Evolutionary conservation across 2,113 vertebrate species (phyloP).

Genomic region (Gobiocypris rarus): DNA sequence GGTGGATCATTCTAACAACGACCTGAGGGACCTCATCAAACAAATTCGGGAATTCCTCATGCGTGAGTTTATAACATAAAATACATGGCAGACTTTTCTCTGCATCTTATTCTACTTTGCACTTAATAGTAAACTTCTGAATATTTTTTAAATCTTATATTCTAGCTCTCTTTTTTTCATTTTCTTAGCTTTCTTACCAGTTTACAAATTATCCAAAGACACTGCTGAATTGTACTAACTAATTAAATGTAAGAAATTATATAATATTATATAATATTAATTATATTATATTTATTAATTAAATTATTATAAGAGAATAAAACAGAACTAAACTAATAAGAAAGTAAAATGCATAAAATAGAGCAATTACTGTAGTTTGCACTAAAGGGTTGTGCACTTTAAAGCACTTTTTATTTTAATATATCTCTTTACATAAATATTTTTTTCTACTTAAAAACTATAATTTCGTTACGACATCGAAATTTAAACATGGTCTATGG

Average conservation of each 20-base stretch:
- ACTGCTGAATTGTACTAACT: background rate
- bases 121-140: background rate
- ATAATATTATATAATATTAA: background rate
- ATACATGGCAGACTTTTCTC: background rate
- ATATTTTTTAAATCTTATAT: background rate
- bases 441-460: no score
- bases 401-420: no score
- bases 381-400: no score
- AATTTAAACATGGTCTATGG: no score
- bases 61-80: conserved; percentile 74
- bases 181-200: background rate
- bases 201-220: background rate
- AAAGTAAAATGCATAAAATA: background rate
- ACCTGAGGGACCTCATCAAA: conserved; percentile 92
- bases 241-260: background rate
- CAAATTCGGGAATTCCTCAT: conserved; percentile 93
- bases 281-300: background rate
- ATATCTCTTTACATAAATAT: no score
- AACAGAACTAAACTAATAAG: background rate
- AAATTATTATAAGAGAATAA: background rate
- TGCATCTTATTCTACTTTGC: background rate
- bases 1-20: conserved; percentile 90
- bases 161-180: background rate
- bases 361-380: background rate
- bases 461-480: no score